Evolutionary conservation across 1,140 invertebrate genomes (phyloP), one percentile per base, ranked within the genome.

Genomic region (Eumaeus atala): DNA sequence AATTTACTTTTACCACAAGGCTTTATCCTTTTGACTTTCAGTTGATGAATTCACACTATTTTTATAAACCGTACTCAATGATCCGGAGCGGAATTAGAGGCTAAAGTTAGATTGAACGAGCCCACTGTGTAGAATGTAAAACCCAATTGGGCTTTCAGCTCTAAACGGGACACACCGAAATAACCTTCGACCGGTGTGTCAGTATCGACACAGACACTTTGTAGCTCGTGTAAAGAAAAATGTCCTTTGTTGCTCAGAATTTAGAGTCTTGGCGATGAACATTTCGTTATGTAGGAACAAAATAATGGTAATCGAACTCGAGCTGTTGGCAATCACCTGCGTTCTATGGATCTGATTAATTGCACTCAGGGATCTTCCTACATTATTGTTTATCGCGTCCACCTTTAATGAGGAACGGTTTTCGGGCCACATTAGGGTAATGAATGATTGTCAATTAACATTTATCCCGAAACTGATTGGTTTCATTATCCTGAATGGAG

Each of bases 111-210:
- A 81, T 81, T 78, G 77, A 67, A 73, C 77, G 66, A 70, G 66
- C 61, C 65, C 67, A 64, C 64, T 68, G 62, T 66, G 77, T 73
- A 73, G 68, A 70, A 78, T 77, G 71, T 81, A 76, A 81, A 81
- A 81, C 72, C 73, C 74, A 82, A 82, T 82, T 74, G 78, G 64
- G 74, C 76, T 74, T 76, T 76, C 72, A 77, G 74, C 72, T 74
- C 75, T 73, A 77, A 78, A 74, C 72, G 70, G 67, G 59, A 64
- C 70, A 65, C 62, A 66, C 69, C 65, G 66, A 73, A 77, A 77
- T 73, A 76, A 69, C 70, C 66, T 66, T 63, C 58, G 54, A 64
- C 68, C 40, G 58, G 59, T 62, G 57, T 63, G 66, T 59, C 51
- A 48, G 56, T 56, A 60, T 58, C 40, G 57, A 57, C 61, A 66